Percentiles rank a stretch among this genome's conserved stretches.
phyloP scores from a whole-genome alignment of 2,888 invertebrate genomes.

The Chrysolina americana region DNA sequence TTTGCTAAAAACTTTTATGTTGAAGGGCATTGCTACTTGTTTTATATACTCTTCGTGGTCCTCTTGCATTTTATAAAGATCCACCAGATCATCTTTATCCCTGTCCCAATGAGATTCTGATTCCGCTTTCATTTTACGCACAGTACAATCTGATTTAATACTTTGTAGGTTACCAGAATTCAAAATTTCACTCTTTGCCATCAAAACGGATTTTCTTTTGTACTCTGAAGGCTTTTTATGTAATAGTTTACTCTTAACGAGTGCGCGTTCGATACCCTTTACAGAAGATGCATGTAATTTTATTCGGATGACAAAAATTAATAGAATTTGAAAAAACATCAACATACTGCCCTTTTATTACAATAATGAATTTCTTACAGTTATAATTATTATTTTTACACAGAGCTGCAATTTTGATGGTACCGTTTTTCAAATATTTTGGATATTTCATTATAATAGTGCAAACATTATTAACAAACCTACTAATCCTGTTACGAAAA shows the following conservation, averaged over 20 bases:
- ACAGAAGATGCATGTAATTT: conserved; percentile 27
- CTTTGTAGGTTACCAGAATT: not conserved
- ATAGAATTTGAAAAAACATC: conserved; percentile 15
- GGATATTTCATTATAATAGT: conserved; percentile 18
- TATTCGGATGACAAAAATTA: conserved; percentile 25
- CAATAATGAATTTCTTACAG: conserved; percentile 31
- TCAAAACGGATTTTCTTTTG: not conserved
- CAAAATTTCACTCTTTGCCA: not conserved
- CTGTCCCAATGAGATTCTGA: conserved; percentile 2
- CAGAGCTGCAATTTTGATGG: conserved; percentile 20
- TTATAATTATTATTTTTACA: conserved; percentile 31
- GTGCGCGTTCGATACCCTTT: conserved; percentile 21
- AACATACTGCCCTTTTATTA: not conserved
- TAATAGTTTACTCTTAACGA: not conserved
- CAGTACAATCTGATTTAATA: not conserved
- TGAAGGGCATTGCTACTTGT: conserved; percentile 46
- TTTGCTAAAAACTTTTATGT: conserved; percentile 45
- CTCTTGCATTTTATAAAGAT: conserved; percentile 38
- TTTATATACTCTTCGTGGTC: conserved; percentile 49
- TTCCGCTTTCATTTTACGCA: conserved; percentile 3
- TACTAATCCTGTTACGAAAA: conserved; percentile 5
- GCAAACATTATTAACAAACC: conserved; percentile 20
- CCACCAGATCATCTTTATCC: conserved; percentile 34
- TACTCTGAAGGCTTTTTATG: not conserved
- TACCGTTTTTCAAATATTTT: conserved; percentile 20